Base-by-base conservation (phyloP, 2,888 invertebrate genomes). In the Griposia aprilina region DNA sequence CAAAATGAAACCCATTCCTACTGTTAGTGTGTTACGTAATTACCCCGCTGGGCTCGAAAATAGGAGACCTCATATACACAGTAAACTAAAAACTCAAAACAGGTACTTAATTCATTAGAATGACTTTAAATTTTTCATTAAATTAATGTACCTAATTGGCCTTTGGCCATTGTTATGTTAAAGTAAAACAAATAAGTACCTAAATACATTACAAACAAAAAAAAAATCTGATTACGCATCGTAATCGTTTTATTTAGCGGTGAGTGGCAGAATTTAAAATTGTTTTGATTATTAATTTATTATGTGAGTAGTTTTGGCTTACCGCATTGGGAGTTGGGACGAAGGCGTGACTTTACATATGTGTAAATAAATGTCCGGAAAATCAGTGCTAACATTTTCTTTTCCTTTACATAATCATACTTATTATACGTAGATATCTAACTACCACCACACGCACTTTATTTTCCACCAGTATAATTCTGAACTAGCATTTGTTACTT, bases 401-500 rank as follows among this genome's bases (percentile, higher is more conserved):
- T 48, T 10, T 50, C 30, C 2, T 48, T 67, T 20, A 20, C 26
- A 4, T 13, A 13, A 2, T 50, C 36, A 62, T 62, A 13, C 11
- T 30, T 62, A 30, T 20, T 20, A 6, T 20, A 48, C 13, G 36
- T 65, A 50, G 0, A 17, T 6, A 66, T n/a, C 23, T 41, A 50
- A 65, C 57, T n/a, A 57, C n/a, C 30, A 65, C 45, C 45, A 74
- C 74, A n/a, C 50, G 36, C 20, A 26, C 13, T 57, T 13, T 45
- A 66, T 30, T 17, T 50, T 11, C n/a, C 60, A 52, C 52, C 60
- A 66, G 17, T 66, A 30, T 36, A 67, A 82, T 60, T 48, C 30
- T 59, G 41, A 17, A 72, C 77, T 69, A 82, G 77, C 63, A 85
- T 82, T 50, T 84, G 55, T 57, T 72, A 74, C 26, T 30, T 8